Evolutionary conservation across 2,888 invertebrate species (phyloP), one percentile per base, ranked within the genome.

Genomic region (Cerastoderma edule): DNA sequence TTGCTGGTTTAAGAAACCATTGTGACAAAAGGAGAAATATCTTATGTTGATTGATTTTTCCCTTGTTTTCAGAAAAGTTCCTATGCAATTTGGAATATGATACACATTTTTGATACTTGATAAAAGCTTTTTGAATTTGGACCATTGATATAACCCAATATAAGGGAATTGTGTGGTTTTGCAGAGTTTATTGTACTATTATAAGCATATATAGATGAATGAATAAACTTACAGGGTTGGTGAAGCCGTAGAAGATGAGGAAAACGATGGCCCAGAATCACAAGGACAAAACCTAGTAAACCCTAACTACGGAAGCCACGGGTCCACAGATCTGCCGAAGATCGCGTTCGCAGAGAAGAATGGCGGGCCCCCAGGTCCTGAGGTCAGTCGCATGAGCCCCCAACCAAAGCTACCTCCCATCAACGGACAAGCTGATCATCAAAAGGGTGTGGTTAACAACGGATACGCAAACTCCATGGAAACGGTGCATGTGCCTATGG

Each of bases 211-310:
- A n/a, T n/a, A n/a, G n/a, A n/a, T n/a, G n/a, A n/a, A n/a, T n/a
- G n/a, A n/a, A n/a, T 44, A 4, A 13, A 30, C 16, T 27, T 64
- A 1, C 35, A 82, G 79, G 66, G 79, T 79, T 32, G 83, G 79
- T 28, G 83, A 83, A 44, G 78, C 78, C 22, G 66, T 50, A n/a
- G 77, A 56, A 13, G 79, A 78, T 39, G 77, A 80, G 19, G 83
- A 76, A 8, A 54, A 57, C 10, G 70, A 60, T 24, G 39, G n/a
- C n/a, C 27, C 32, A 13, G 46, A 19, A 30, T 6, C 48, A 10
- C 19, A 46, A 32, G 24, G 8, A 54, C 32, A 56, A 10, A 44
- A 27, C 19, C 27, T 67, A 8, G 27, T n/a, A 22, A 71, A 75
- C 35, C 30, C 63, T 6, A 63, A 50, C 48, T 70, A 70, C 50